Base-by-base conservation (phyloP, 1,140 invertebrate genomes). In the Agrypnia vestita region DNA sequence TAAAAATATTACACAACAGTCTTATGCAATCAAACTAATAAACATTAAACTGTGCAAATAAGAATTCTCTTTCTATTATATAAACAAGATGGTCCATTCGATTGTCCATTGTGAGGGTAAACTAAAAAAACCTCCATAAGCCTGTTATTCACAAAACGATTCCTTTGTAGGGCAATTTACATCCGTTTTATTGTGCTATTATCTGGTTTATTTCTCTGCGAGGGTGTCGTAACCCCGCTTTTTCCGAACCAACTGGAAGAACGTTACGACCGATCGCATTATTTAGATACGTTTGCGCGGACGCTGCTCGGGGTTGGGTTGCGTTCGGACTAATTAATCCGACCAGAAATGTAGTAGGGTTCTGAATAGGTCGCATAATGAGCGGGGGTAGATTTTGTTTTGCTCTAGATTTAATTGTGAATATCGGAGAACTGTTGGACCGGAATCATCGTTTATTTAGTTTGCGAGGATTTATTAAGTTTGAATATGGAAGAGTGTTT, bases 131-230 rank as follows among this genome's bases (percentile, higher is more conserved):
- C 72, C 72, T 25, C 35, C 17, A n/a, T 51, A 64, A 67, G 59
- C 53, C 53, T 47, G 44, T 69, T 75, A 75, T 80, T 69, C 21
- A 47, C 61, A 74, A 80, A 79, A 56, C 56, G 61, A 35, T 35
- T 51, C 73, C 73, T 74, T 80, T 80, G 78, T 80, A 21, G 15
- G 49, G 62, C 78, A 80, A 80, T 80, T 75, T 75, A 64, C 73
- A 67, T 64, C 46, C 59, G 61, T 76, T 79, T 80, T 80, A 80
- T 80, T 75, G 72, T 67, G 72, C 47, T 51, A 80, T 80, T 80
- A 80, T 80, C 78, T 64, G 25, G 72, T 69, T 75, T 75, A 80
- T 64, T 80, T 51, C 72, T 47, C 47, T 61, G 46, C 19, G 43
- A 72, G 69, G 78, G 78, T 72, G 78, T 44, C 35, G 67, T 47